phyloP scores from a whole-genome alignment of 2,888 invertebrate species.

The Hedychridium roseum region DNA sequence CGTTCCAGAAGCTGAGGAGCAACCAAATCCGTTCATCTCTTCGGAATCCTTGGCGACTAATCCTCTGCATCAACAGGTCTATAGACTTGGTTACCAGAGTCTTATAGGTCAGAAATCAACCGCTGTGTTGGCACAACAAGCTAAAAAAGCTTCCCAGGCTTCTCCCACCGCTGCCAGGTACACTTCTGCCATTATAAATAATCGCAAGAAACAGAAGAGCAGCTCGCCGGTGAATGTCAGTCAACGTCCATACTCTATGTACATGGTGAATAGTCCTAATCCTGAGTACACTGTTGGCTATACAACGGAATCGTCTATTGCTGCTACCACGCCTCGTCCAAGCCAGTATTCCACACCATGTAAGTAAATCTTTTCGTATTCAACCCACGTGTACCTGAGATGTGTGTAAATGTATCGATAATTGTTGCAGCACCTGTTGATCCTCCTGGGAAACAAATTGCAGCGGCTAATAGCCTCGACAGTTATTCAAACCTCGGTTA shows the following conservation, averaged over 20 bases:
- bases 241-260: slow-evolving; percentile 37
- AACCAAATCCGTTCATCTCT: slow-evolving; percentile 46
- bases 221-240: background rate
- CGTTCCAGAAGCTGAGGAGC: slow-evolving; percentile 32
- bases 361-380: too few species aligned
- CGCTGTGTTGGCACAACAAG: slow-evolving; percentile 17
- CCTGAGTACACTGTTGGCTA: slow-evolving; percentile 43
- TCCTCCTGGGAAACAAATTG: slow-evolving; percentile 26
- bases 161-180: slow-evolving; percentile 3
- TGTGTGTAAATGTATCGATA: too few species aligned
- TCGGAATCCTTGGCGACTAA: slow-evolving; percentile 31
- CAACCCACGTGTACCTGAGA: too few species aligned
- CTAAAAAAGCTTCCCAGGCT: slow-evolving; percentile 1
- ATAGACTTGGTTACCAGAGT: slow-evolving; percentile 33
- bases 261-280: slow-evolving; percentile 47
- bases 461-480: slow-evolving; percentile 17
- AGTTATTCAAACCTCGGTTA: slow-evolving; percentile 43
- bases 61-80: slow-evolving; percentile 29
- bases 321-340: slow-evolving; percentile 24
- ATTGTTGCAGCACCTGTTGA: too few species aligned
- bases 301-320: slow-evolving; percentile 20
- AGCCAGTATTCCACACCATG: slow-evolving; percentile 16
- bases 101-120: slow-evolving; percentile 25
- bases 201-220: slow-evolving; percentile 4
- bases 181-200: background rate